Conservation (phyloP, 2,888 invertebrate genomes). For the Apotomis turbidana region DNA sequence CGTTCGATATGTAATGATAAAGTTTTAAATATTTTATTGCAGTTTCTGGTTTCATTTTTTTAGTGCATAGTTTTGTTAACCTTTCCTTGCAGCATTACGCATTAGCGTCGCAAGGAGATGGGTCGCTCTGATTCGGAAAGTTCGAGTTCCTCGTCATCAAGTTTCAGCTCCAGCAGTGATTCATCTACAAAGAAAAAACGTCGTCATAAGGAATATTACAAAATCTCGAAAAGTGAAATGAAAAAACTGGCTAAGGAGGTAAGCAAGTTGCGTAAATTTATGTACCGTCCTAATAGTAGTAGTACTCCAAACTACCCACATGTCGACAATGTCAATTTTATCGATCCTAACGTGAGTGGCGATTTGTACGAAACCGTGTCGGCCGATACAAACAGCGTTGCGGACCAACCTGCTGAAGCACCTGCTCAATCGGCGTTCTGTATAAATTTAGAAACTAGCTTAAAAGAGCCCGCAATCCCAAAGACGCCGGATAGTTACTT, state of each 20-base stretch:
- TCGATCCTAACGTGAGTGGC: not conserved
- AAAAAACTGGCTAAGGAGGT: conserved; percentile 27
- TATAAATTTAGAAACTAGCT: not conserved
- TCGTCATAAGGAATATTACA: not conserved
- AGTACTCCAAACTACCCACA: conserved; percentile 1
- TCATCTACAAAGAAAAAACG: not conserved
- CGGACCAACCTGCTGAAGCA: not conserved
- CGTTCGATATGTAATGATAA: too few relatives aligned
- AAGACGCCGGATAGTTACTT: not conserved
- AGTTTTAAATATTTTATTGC: too few relatives aligned
- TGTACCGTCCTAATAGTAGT: not conserved
- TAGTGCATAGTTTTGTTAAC: too few relatives aligned
- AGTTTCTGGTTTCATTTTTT: too few relatives aligned
- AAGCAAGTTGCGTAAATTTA: not conserved
- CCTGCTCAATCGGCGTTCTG: not conserved
- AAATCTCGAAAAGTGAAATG: not conserved
- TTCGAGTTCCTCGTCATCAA: too few relatives aligned
- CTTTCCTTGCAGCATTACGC: too few relatives aligned
- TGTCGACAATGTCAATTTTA: not conserved
- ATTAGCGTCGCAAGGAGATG: too few relatives aligned
- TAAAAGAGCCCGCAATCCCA: not conserved
- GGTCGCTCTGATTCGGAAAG: too few relatives aligned
- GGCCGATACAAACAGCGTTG: not conserved
- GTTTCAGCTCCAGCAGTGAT: too few relatives aligned
- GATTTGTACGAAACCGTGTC: not conserved